Evolutionary conservation across 1,140 invertebrate genomes (phyloP).

Genomic region (Berghia stephanieae): DNA sequence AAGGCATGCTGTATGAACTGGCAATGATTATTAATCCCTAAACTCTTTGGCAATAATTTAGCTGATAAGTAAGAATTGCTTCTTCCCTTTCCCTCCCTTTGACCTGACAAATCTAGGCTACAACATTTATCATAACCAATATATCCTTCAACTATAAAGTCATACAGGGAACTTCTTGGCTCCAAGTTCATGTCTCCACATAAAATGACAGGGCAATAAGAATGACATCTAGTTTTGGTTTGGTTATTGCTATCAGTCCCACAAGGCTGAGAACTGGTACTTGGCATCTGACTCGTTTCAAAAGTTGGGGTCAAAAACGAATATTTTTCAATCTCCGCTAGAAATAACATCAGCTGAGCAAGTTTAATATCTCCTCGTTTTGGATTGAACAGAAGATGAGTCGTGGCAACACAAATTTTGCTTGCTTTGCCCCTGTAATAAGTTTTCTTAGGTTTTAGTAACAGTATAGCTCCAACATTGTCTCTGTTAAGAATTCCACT

Average conservation of each 20-base stretch:
- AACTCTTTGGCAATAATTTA: slow-evolving; percentile 69
- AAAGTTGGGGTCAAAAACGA: slow-evolving; percentile 32
- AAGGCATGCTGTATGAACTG: slow-evolving; percentile 68
- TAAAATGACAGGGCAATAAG: slow-evolving; percentile 81
- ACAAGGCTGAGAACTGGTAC: background rate
- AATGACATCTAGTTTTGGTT: background rate
- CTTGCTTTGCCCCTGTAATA: slow-evolving; percentile 19
- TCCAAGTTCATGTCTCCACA: slow-evolving; percentile 91
- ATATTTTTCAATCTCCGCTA: slow-evolving; percentile 80
- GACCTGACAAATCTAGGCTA: slow-evolving; percentile 55
- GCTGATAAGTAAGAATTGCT: slow-evolving; percentile 35
- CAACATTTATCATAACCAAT: slow-evolving; percentile 71
- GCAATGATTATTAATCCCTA: slow-evolving; percentile 74
- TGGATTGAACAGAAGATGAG: slow-evolving; percentile 94
- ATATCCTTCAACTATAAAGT: slow-evolving; percentile 76
- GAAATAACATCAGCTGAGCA: slow-evolving; percentile 80
- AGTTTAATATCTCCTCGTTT: slow-evolving; percentile 85
- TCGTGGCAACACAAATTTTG: slow-evolving; percentile 83
- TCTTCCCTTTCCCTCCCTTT: slow-evolving; percentile 40
- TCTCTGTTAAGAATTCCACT: slow-evolving; percentile 78
- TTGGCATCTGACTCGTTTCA: background rate
- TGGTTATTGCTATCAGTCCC: background rate
- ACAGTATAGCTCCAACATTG: slow-evolving; percentile 86
- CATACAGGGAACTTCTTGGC: slow-evolving; percentile 77
- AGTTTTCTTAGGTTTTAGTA: slow-evolving; percentile 68